A percentile compares a stretch with the other conserved stretches of the same genome.
phyloP scores from a whole-genome alignment of 1,140 invertebrate species.

The Aphis craccivora region DNA sequence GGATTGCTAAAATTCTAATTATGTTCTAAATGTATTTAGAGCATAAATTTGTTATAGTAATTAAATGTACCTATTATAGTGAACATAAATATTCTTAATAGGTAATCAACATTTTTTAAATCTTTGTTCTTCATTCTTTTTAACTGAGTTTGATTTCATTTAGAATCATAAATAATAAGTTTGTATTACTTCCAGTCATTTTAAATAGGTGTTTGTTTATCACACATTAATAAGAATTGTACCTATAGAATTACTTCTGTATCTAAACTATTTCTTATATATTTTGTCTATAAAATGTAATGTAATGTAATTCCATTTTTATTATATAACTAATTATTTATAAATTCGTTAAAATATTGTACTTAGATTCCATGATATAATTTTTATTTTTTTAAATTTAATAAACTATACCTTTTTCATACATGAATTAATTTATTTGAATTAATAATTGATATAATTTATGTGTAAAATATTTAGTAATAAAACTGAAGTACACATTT shows the following conservation, averaged over 20 bases:
- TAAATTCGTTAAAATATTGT: neutral
- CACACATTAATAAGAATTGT: neutral
- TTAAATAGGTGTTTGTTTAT: neutral
- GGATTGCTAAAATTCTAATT: neutral
- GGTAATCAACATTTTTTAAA: neutral
- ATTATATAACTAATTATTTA: constrained; percentile 5
- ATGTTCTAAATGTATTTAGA: neutral
- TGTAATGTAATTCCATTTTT: neutral
- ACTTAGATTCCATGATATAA: neutral
- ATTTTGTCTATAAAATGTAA: neutral
- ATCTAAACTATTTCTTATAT: neutral
- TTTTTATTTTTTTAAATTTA: constrained; percentile 29
- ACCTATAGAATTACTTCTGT: neutral
- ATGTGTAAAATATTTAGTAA: neutral
- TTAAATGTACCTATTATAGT: neutral
- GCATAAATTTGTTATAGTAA: constrained; percentile 6
- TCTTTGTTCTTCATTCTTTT: neutral
- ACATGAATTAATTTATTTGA: neutral
- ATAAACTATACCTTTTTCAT: neutral
- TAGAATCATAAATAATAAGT: neutral
- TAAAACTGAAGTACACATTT: neutral
- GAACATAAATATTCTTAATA: neutral
- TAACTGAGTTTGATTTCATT: neutral
- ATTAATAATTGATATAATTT: neutral
- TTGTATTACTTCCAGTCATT: neutral